Evolutionary conservation across 2,888 invertebrate species (phyloP).

Genomic region (Drosophila neonasuta): DNA sequence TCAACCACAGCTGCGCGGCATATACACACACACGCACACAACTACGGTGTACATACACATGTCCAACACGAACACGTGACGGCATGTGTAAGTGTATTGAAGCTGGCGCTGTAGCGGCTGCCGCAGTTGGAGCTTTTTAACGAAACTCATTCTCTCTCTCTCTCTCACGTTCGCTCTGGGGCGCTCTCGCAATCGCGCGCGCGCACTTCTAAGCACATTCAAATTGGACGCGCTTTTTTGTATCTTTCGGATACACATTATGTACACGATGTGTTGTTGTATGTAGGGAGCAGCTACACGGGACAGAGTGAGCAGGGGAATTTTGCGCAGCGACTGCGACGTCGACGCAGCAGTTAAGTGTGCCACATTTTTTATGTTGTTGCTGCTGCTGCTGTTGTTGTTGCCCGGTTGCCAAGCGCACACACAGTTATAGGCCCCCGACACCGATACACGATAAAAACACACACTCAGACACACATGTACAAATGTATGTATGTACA

Average conservation of each 20-base stretch:
- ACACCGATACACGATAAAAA: conserved; percentile 16
- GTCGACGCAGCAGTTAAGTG: conserved; percentile 64
- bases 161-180: conserved; percentile 5
- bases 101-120: conserved; percentile 35
- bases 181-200: conserved; percentile 40
- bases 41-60: conserved; percentile 25
- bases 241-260: conserved; percentile 59
- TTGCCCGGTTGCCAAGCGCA: conserved; percentile 66
- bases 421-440: conserved; percentile 32
- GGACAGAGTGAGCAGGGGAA: conserved; percentile 46
- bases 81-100: conserved; percentile 22
- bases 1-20: conserved; percentile 46
- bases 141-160: conserved; percentile 53
- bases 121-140: conserved; percentile 64
- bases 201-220: conserved; percentile 71
- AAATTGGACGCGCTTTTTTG: conserved; percentile 65
- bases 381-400: conserved; percentile 32
- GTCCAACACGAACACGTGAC: conserved; percentile 60
- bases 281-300: conserved; percentile 26
- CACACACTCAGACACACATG: neutral
- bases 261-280: neutral
- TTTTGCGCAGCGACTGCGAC: conserved; percentile 64
- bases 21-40: conserved; percentile 22
- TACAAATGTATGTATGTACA: conserved; percentile 16
- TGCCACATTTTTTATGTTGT: conserved; percentile 67